Evolutionary conservation across 1,140 invertebrate genomes (phyloP).

Genomic region (Neodiprion fabricii): DNA sequence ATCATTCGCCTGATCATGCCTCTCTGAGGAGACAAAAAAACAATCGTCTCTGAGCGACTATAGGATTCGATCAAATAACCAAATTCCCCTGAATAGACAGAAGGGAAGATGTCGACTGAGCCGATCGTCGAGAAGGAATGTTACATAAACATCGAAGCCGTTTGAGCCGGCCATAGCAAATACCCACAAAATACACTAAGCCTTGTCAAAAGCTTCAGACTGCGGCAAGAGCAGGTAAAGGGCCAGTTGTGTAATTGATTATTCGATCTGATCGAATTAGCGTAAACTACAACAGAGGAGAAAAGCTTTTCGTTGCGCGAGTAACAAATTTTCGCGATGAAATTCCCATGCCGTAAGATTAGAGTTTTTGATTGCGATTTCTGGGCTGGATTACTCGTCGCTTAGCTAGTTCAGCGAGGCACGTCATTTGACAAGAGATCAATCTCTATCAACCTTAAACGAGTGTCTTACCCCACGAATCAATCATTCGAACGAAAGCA

Average conservation of each 20-base stretch:
- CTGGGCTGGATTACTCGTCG: not conserved
- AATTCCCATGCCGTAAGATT: not conserved
- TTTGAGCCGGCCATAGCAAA: not conserved
- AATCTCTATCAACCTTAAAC: not conserved
- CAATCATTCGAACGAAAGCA: slow-evolving; percentile 3
- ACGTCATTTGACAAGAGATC: not conserved
- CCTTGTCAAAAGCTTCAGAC: too few species aligned
- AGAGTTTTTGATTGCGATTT: not conserved
- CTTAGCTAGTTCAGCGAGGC: not conserved
- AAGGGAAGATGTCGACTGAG: not conserved
- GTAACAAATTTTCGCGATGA: not conserved
- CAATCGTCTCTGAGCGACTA: not conserved
- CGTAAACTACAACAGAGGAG: too few species aligned
- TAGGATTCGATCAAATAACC: not conserved
- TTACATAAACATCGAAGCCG: not conserved
- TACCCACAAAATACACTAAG: not conserved
- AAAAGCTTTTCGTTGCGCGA: not conserved
- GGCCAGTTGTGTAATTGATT: too few species aligned
- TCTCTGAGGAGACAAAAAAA: not conserved
- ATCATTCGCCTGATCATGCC: not conserved
- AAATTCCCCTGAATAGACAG: not conserved
- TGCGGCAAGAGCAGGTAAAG: too few species aligned
- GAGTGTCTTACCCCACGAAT: not conserved
- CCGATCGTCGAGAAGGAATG: not conserved
- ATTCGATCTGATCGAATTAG: too few species aligned